Evolutionary conservation across 2,888 invertebrate species (phyloP), one percentile per base, ranked within the genome.

Genomic region (Cheilosia impressa): DNA sequence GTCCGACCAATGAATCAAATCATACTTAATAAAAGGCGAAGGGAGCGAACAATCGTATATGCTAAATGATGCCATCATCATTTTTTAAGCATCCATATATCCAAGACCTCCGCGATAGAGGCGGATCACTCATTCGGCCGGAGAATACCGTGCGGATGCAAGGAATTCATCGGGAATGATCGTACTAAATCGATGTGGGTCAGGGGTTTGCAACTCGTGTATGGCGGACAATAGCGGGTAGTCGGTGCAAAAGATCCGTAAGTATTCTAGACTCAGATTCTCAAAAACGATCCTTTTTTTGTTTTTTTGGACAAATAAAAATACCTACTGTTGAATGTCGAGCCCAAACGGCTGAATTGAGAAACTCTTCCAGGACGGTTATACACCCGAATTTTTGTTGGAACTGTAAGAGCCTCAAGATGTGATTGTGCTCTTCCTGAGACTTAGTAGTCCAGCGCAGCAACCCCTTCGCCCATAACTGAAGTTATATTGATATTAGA

Each of bases 31-130:
- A 9, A 31, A 58, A 50, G 31, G 24, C 4, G 50, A 58, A 50
- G 24, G 45, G 71, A 41, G 43, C 7, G 27, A 55, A 63, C 62
- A 53, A 53, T 50, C 45, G n/a, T n/a, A 34, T 41, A 45, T 57
- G 63, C 10, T 50, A 43, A 72, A 72, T 22, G 50, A 31, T 52
- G 41, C 19, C 52, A 52, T 72, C 31, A 52, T 43, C 31, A 52
- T 22, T 31, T 41, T 66, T 38, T 52, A 52, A 52, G 19, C 38
- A 52, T 41, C 43, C 19, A 17, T n/a, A 34, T 22, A n/a, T 34
- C 31, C 10, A 43, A 27, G 38, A 17, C 31, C 19, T 22, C 38
- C 24, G 31, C 5, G 10, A 43, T 53, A 1, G 53, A 53, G 57
- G 43, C 41, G 17, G 22, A 55, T 58, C 27, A 50, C 55, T 63